These are phyloP conservation scores for Seriola quinqueradiata DNA, from an alignment of 2,113 vertebrate genomes.

Conservation along the genomic window DNA sequence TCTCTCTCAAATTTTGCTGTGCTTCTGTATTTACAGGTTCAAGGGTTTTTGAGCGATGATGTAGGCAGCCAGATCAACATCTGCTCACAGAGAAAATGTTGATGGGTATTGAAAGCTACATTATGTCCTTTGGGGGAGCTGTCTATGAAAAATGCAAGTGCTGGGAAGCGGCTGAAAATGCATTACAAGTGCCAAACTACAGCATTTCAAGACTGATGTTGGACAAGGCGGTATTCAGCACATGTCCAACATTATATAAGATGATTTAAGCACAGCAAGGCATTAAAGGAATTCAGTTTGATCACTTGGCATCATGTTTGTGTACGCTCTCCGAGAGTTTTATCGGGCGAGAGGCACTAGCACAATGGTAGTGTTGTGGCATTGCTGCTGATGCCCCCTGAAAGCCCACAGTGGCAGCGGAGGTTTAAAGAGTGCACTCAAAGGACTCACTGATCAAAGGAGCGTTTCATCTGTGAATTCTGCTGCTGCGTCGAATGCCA, in stretches of 20 bases:
- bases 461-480: slow-evolving; percentile 78
- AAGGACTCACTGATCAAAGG: slow-evolving; percentile 78
- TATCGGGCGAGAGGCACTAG: slow-evolving; percentile 32
- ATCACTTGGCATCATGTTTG: slow-evolving; percentile 43
- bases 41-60: slow-evolving; percentile 2
- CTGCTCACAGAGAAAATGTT: slow-evolving; percentile 29
- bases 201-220: slow-evolving; percentile 37
- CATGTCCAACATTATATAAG: slow-evolving; percentile 57
- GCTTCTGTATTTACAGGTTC: background rate
- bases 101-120: slow-evolving; percentile 52
- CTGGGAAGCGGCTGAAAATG: slow-evolving; percentile 34
- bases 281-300: slow-evolving; percentile 51
- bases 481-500: slow-evolving; percentile 68
- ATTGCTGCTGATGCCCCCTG: slow-evolving; percentile 66
- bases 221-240: slow-evolving; percentile 34
- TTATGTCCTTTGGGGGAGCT: slow-evolving; percentile 28
- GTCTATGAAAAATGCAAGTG: slow-evolving; percentile 57
- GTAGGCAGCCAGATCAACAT: slow-evolving; percentile 38
- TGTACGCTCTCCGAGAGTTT: slow-evolving; percentile 30
- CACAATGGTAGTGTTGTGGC: slow-evolving; percentile 70
- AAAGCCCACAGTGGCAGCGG: slow-evolving; percentile 72
- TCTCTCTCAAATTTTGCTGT: background rate
- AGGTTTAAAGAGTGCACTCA: slow-evolving; percentile 77
- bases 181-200: slow-evolving; percentile 32
- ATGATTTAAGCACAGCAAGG: slow-evolving; percentile 53